A percentile compares a stretch with the other conserved stretches of the same genome.
These are phyloP conservation scores for Drosophila parabipectinata DNA, from an alignment of 1,140 invertebrate genomes.

Conservation along the genomic window DNA sequence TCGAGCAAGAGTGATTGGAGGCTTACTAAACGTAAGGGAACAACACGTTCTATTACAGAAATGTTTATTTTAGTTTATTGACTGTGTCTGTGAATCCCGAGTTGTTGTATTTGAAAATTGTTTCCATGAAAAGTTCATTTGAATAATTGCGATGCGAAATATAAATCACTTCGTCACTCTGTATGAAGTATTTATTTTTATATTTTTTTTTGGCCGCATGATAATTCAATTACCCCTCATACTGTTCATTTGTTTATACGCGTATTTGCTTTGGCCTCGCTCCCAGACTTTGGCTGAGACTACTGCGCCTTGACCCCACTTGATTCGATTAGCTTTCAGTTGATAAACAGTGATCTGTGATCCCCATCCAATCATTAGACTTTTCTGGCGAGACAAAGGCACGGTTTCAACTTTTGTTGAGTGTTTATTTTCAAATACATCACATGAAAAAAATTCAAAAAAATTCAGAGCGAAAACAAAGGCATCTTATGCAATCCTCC, in stretches of 20 bases:
- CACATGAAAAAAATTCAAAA: slow-evolving; percentile 32
- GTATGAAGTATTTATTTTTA: not conserved
- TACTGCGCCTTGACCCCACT: not conserved
- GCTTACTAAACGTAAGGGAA: not conserved
- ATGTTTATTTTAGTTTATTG: slow-evolving; percentile 9
- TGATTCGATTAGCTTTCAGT: slow-evolving; percentile 21
- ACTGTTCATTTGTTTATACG: not conserved
- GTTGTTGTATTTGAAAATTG: slow-evolving; percentile 2
- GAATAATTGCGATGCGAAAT: slow-evolving; percentile 31
- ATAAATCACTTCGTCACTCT: slow-evolving; percentile 17
- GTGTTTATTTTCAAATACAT: slow-evolving; percentile 29
- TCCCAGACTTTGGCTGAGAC: not conserved
- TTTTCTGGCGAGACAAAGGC: slow-evolving; percentile 17
- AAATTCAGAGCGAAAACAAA: slow-evolving; percentile 16
- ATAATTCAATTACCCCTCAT: not conserved
- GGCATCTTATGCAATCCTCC: slow-evolving; percentile 21
- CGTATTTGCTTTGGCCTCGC: not conserved
- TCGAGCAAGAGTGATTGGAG: slow-evolving; percentile 3
- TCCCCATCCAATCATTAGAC: slow-evolving; percentile 5
- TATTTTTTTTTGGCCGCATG: slow-evolving; percentile 1
- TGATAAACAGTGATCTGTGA: slow-evolving; percentile 27
- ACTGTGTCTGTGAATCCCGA: not conserved
- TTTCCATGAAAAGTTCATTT: slow-evolving; percentile 9
- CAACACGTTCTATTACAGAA: not conserved
- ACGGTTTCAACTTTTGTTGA: slow-evolving; percentile 26